These are phyloP conservation scores for Sebastolobus altivelis DNA, from an alignment of 2,797 vertebrate species.

Conservation along the genomic window DNA sequence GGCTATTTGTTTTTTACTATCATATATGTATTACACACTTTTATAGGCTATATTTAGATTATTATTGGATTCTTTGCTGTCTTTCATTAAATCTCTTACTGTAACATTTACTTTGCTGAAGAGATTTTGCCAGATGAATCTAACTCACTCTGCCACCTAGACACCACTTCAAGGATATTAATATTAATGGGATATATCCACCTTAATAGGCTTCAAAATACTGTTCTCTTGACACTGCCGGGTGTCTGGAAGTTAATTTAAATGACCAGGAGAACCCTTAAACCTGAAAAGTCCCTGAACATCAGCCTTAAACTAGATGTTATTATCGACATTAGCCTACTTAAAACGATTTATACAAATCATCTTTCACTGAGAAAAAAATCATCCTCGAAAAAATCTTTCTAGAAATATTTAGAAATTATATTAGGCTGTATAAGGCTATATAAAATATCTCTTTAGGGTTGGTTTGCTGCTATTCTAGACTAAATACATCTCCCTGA, in stretches of 20 bases:
- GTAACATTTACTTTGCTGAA: slow-evolving; percentile 8
- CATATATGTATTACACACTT: background rate
- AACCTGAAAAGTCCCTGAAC: background rate
- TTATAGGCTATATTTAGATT: background rate
- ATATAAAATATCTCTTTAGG: background rate
- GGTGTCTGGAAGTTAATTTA: slow-evolving; percentile 17
- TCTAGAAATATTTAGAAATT: background rate
- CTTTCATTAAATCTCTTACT: background rate
- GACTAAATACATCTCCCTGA: background rate
- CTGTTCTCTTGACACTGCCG: background rate
- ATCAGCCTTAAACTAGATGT: background rate
- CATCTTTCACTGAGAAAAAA: background rate
- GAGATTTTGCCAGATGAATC: background rate
- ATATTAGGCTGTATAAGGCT: background rate
- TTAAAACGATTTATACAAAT: background rate
- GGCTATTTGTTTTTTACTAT: background rate
- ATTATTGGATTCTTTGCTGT: background rate
- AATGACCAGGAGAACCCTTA: background rate
- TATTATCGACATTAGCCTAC: background rate
- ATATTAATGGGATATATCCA: slow-evolving; percentile 5
- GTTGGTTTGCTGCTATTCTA: background rate
- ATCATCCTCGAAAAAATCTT: background rate
- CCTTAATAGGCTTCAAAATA: background rate
- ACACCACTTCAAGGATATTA: slow-evolving; percentile 5
- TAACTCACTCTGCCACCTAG: background rate